Evolutionary conservation across 2,113 vertebrate genomes (phyloP).

Genomic region (Xiphorhynchus elegans): DNA sequence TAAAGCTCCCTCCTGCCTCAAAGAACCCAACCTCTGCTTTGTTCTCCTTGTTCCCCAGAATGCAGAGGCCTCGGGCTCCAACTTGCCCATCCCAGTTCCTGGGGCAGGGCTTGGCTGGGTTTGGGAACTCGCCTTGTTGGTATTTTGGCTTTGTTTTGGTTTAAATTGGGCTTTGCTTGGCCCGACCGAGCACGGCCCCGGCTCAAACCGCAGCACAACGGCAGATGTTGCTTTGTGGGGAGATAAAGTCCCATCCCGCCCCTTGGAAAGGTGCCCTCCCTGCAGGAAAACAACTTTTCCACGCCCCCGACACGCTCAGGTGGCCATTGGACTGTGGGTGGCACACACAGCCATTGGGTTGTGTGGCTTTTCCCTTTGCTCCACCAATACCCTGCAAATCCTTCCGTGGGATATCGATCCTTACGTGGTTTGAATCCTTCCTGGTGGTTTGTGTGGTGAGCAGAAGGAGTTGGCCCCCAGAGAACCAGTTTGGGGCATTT

Average conservation of each 20-base stretch:
- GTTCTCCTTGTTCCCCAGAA: neutral
- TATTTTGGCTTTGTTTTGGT: neutral
- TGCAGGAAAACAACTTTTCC: neutral
- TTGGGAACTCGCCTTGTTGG: neutral
- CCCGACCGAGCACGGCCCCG: rapidly evolving
- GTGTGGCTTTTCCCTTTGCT: neutral
- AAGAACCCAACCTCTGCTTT: rapidly evolving
- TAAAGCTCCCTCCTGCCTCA: neutral
- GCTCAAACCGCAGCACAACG: neutral
- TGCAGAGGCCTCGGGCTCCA: rapidly evolving
- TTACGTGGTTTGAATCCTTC: rapidly evolving
- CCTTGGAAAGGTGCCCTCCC: neutral
- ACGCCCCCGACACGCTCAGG: rapidly evolving
- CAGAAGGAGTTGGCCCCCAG: rapidly evolving
- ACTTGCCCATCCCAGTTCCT: neutral
- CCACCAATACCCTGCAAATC: rapidly evolving
- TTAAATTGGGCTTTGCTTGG: neutral
- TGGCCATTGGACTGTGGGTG: neutral
- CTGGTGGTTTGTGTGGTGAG: neutral
- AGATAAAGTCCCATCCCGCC: slow-evolving; percentile 6
- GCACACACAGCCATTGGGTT: rapidly evolving
- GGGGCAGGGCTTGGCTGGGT: neutral
- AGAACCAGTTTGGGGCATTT: rapidly evolving
- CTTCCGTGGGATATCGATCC: rapidly evolving
- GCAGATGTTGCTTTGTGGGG: slow-evolving; percentile 22